phyloP scores from a whole-genome alignment of 1,140 invertebrate species.

The Apis mellifera region Amel_HAv3.1 CM009941.2:15047501-15048000 shows the following conservation, averaged over 20 bases:
- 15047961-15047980: not conserved
- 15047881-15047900: not conserved
- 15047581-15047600: slow-evolving; percentile 65
- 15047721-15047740: no score
- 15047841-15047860: not conserved
- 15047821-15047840: not conserved
- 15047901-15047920: not conserved
- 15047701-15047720: not conserved
- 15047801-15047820: not conserved
- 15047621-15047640: not conserved
- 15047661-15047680: not conserved
- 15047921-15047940: no score
- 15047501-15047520: slow-evolving; percentile 75
- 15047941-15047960: not conserved
- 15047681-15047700: not conserved
- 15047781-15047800: not conserved
- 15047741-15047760: not conserved
- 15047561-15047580: slow-evolving; percentile 62
- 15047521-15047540: slow-evolving; percentile 62
- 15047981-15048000: not conserved
- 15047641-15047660: not conserved
- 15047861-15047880: not conserved
- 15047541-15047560: slow-evolving; percentile 51
- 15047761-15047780: not conserved
- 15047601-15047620: slow-evolving; percentile 66